phyloP scores from a whole-genome alignment of 23 tunicate species.

The Oikopleura vanhoeffeni region DNA sequence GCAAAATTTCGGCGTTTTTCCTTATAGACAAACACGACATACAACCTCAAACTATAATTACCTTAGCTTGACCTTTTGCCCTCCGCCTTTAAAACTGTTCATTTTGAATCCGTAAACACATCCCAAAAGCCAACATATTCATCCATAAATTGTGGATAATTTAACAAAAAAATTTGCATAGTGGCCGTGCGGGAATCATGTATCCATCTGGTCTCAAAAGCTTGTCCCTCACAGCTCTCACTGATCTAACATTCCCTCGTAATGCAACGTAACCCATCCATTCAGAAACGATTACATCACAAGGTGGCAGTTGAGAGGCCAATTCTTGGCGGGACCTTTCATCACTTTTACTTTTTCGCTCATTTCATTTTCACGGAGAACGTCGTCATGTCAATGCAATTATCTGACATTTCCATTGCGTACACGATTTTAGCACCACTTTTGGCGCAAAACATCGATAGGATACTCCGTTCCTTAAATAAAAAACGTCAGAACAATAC shows the following conservation, averaged over 20 bases:
- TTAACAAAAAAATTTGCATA: slow-evolving; percentile 23
- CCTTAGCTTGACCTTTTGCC: too few relatives aligned
- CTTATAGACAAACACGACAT: too few relatives aligned
- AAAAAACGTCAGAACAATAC: too few relatives aligned
- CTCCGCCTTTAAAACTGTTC: slow-evolving; percentile 34
- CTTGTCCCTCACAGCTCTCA: slow-evolving; percentile 46
- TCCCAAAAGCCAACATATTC: slow-evolving; percentile 44
- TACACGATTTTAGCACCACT: slow-evolving; percentile 85
- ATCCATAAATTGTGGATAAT: slow-evolving; percentile 31
- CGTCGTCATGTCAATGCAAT: slow-evolving; percentile 57
- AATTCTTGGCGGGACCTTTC: slow-evolving; percentile 49
- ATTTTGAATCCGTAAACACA: slow-evolving; percentile 87
- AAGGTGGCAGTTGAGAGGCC: slow-evolving; percentile 29
- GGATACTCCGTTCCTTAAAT: slow-evolving; percentile 33
- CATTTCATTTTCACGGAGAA: slow-evolving; percentile 43
- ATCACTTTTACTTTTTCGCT: slow-evolving; percentile 55
- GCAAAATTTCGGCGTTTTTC: too few relatives aligned
- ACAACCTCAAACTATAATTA: too few relatives aligned
- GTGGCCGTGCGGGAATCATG: slow-evolving; percentile 32
- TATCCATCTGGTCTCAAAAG: slow-evolving; percentile 35
- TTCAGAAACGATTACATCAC: slow-evolving; percentile 76
- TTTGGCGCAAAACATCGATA: slow-evolving; percentile 81
- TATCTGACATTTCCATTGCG: slow-evolving; percentile 89
- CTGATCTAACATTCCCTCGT: slow-evolving; percentile 73
- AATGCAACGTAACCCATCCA: slow-evolving; percentile 95